Conservation (phyloP, 2,113 vertebrate species). For the Terrapene triunguis region DNA sequence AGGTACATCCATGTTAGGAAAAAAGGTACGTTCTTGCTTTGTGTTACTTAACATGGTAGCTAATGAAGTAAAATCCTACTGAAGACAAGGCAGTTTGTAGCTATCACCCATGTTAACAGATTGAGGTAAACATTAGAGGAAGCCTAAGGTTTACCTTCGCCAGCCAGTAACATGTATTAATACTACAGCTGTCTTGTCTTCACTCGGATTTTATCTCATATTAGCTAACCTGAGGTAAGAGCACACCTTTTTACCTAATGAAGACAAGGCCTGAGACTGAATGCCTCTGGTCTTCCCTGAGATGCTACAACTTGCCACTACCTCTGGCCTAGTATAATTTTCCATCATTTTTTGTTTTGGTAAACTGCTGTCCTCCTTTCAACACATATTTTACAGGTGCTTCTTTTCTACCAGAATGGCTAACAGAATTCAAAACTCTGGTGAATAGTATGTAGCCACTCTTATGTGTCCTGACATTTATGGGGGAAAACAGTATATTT, state of each 20-base stretch:
- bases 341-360: background rate
- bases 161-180: background rate
- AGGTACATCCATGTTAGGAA: background rate
- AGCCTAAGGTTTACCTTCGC: background rate
- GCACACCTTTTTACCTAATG: background rate
- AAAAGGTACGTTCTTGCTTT: background rate
- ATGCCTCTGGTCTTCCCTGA: background rate
- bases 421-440: background rate
- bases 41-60: background rate
- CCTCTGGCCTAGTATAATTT: background rate
- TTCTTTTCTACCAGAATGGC: background rate
- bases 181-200: background rate
- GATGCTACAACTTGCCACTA: background rate
- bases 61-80: no score
- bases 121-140: accelerated
- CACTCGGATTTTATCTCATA: background rate
- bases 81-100: no score
- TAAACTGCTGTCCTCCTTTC: background rate
- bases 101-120: accelerated
- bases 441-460: background rate
- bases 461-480: no score
- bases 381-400: background rate
- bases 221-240: background rate
- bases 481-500: background rate
- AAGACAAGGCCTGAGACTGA: background rate